phyloP scores from a whole-genome alignment of 92 coral and sea anemone genomes.

The Bergia sp. region DNA sequence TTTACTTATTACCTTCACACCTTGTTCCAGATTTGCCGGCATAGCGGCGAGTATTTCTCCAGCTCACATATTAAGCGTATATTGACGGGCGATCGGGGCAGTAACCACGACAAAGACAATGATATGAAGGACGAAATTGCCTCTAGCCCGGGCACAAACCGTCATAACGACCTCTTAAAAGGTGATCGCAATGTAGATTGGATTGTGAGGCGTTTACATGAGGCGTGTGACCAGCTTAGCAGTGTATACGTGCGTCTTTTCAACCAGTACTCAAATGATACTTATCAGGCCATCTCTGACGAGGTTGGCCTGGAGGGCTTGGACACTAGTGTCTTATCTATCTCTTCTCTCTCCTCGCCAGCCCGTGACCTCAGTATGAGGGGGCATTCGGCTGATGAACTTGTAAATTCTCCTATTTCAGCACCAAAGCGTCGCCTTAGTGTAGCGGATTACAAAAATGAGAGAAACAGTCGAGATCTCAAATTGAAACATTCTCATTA shows the following conservation, averaged over 20 bases:
- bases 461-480: slow-evolving; percentile 63
- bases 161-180: slow-evolving; percentile 86
- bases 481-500: slow-evolving; percentile 67
- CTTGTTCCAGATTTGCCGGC: slow-evolving; percentile 93
- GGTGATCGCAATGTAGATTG: slow-evolving; percentile 94
- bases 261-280: slow-evolving; percentile 79
- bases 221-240: slow-evolving; percentile 95
- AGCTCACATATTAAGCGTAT: slow-evolving; percentile 95
- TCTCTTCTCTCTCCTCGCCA: slow-evolving; percentile 89
- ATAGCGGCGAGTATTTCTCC: slow-evolving; percentile 97
- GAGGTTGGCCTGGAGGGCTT: slow-evolving; percentile 64
- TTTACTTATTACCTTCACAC: slow-evolving; percentile 95
- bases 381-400: slow-evolving; percentile 68
- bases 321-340: slow-evolving; percentile 78
- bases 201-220: slow-evolving; percentile 95
- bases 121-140: slow-evolving; percentile 66
- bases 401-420: slow-evolving; percentile 60
- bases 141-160: slow-evolving; percentile 55
- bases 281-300: slow-evolving; percentile 52
- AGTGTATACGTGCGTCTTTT: slow-evolving; percentile 95
- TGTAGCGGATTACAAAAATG: slow-evolving; percentile 71
- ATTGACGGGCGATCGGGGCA: slow-evolving; percentile 90
- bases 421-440: slow-evolving; percentile 62
- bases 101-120: slow-evolving; percentile 62
- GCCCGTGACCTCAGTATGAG: slow-evolving; percentile 72